phyloP scores from a whole-genome alignment of 2,888 invertebrate genomes.

The Ypsolopha sequella region DNA sequence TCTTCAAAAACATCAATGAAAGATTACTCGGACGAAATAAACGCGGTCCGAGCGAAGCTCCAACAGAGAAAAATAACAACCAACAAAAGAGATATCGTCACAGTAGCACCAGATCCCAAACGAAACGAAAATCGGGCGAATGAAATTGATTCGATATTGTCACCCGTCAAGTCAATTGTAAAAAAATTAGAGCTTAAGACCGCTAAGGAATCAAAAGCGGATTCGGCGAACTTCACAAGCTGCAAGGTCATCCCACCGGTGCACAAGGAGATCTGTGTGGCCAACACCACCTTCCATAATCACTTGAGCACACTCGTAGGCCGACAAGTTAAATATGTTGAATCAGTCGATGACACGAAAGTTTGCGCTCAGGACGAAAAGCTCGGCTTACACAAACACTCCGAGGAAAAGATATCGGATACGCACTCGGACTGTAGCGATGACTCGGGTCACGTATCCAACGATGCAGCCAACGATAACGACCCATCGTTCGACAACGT shows the following conservation, averaged over 20 bases:
- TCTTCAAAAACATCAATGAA: constrained; percentile 45
- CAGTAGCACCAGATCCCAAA: constrained; percentile 34
- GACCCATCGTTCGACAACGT: constrained; percentile 55
- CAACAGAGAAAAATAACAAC: constrained; percentile 53
- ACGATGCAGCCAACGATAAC: constrained; percentile 82
- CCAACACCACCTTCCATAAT: constrained; percentile 61
- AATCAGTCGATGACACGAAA: constrained; percentile 52
- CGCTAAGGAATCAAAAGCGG: constrained; percentile 52
- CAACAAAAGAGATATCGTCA: constrained; percentile 50
- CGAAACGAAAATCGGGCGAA: constrained; percentile 43
- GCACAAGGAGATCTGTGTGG: constrained; percentile 59
- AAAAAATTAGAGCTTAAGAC: constrained; percentile 63
- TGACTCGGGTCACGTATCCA: constrained; percentile 86
- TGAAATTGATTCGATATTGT: constrained; percentile 45
- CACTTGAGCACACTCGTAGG: constrained; percentile 66
- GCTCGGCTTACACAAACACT: constrained; percentile 45
- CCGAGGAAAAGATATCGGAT: constrained; percentile 66
- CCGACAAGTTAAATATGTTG: constrained; percentile 56
- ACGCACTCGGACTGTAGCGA: constrained; percentile 80
- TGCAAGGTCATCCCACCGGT: constrained; percentile 62
- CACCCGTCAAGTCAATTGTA: constrained; percentile 62
- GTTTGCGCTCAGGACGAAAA: constrained; percentile 48
- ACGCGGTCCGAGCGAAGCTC: constrained; percentile 59
- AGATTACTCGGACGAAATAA: constrained; percentile 64
- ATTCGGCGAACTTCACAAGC: constrained; percentile 45